Evolutionary conservation across 2,113 vertebrate species (phyloP), one percentile per base, ranked within the genome.

Genomic region (Empidonax traillii): DNA sequence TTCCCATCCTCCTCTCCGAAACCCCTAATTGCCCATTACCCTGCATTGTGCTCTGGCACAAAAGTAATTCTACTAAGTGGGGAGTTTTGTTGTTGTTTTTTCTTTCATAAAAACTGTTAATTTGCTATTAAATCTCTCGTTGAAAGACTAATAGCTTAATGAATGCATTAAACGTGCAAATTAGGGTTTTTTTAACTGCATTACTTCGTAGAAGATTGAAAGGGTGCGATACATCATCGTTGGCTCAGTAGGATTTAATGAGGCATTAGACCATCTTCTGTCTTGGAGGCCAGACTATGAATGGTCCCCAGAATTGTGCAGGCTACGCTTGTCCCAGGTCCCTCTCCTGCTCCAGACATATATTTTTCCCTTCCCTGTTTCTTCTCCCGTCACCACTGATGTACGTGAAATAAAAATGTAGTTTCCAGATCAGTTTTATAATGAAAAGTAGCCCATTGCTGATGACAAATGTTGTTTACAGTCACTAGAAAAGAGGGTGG

Each of bases 121-220:
- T 98, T 98, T 95, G 96, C 97, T 97, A 98, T 98, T 98, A 98
- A 98, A 98, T 98, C 96, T 97, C 95, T 98, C 96, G 95, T 97
- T 97, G 97, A 98, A 98, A 98, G 97, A 98, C 95, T 97, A 98
- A 98, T 98, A 97, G 97, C 96, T 98, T 98, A 98, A 98, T 98
- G 98, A 98, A 97, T 87, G 73, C 97, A 98, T 97, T 98, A 98
- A 98, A 98, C 97, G 97, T 97, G 97, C 97, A 98, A 97, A 98
- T 98, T 97, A 97, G 74, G 8, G 0, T 17, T 91, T 97, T 97
- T 94, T 93, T 93, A 49, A 95, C 96, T 62, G 85, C 97, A 97
- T 98, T 97, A 94, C 96, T 98, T 96, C 63, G 94, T 88, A 94
- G 97, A 97, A 97, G 96, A 98, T 97, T 98, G 98, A 98, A 98